phyloP scores from a whole-genome alignment of 2,888 invertebrate species.

The Oasisia sp. region DNA sequence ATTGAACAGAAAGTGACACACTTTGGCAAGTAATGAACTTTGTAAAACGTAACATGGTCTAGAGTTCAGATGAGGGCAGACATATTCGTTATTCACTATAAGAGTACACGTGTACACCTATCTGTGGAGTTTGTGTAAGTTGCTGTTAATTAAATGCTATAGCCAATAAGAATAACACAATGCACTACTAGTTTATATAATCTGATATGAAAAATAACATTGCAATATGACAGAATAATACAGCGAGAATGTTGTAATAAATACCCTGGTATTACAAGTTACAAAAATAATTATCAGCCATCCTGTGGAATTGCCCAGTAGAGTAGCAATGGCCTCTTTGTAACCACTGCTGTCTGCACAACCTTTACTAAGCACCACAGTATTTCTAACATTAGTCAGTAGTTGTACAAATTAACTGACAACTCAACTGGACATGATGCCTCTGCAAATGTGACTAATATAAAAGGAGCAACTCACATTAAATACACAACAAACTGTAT shows the following conservation, averaged over 20 bases:
- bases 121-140: background rate
- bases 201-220: background rate
- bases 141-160: background rate
- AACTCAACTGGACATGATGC: background rate
- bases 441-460: background rate
- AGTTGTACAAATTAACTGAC: background rate
- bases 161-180: background rate
- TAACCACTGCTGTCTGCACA: background rate
- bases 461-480: background rate
- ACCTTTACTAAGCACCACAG: background rate
- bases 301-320: background rate
- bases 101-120: background rate
- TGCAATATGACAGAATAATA: background rate
- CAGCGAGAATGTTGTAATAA: background rate
- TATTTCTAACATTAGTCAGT: background rate
- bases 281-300: background rate
- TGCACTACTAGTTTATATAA: background rate
- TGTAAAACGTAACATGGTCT: background rate
- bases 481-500: background rate
- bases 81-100: background rate
- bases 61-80: background rate
- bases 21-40: background rate
- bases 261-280: background rate
- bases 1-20: background rate
- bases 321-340: background rate